Conservation (phyloP, 2,888 invertebrate genomes). For the Xestia ashworthii region DNA sequence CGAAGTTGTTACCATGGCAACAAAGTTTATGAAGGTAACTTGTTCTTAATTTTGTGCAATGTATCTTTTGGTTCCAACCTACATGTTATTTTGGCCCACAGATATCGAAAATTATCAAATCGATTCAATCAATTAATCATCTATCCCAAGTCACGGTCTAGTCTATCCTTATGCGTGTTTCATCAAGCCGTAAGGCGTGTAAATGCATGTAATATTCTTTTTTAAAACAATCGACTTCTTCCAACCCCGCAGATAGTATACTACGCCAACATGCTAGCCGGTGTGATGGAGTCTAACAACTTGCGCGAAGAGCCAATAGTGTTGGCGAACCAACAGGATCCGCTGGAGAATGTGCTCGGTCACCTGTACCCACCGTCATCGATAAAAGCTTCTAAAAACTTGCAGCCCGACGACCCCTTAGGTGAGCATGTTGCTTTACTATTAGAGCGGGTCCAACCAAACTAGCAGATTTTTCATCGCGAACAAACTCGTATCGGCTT, state of each 20-base stretch:
- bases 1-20: conserved; percentile 95
- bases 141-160: no score
- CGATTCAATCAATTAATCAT: no score
- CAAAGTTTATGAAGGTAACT: conserved; percentile 96
- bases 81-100: no score
- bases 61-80: no score
- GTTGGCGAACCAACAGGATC: conserved; percentile 85
- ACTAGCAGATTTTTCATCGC: background rate
- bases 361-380: conserved; percentile 83
- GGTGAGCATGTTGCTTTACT: conserved; percentile 73
- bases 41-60: no score
- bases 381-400: conserved; percentile 83
- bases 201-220: no score
- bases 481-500: background rate
- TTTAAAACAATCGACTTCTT: no score
- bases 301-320: conserved; percentile 91
- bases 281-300: conserved; percentile 93
- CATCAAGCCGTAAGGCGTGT: no score
- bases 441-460: background rate
- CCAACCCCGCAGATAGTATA: conserved; percentile 92
- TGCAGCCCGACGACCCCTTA: conserved; percentile 91
- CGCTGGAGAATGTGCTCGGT: conserved; percentile 86
- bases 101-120: no score
- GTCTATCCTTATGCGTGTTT: no score
- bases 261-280: conserved; percentile 97